Evolutionary conservation across 53 echinoderm and acorn worm genomes (phyloP).

Genomic region (Paelopatides confundens): DNA sequence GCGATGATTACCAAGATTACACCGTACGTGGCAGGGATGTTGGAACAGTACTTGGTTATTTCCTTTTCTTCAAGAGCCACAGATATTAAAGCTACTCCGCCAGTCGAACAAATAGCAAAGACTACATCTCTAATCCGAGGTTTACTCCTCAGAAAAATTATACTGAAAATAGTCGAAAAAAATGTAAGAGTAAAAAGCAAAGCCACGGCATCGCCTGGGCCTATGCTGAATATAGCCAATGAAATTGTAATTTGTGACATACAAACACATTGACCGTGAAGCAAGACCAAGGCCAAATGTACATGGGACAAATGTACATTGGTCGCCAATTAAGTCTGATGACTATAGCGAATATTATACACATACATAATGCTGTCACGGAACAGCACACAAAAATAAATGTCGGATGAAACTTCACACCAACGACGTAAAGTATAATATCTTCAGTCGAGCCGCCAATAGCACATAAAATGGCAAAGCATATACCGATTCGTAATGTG

Average conservation of each 20-base stretch:
- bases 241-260: neutral
- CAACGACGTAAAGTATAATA: neutral
- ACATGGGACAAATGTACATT: neutral
- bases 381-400: neutral
- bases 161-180: neutral
- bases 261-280: neutral
- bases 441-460: neutral
- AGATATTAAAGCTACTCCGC: neutral
- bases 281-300: neutral
- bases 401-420: neutral
- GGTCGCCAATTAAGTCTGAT: neutral
- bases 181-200: neutral
- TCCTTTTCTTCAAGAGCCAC: neutral
- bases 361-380: neutral
- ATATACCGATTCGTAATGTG: neutral
- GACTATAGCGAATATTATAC: neutral
- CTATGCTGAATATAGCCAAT: neutral
- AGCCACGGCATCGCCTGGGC: neutral
- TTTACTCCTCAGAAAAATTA: neutral
- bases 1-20: neutral
- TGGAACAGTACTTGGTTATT: neutral
- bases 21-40: neutral
- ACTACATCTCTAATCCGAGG: neutral
- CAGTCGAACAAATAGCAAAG: neutral
- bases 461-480: neutral